These are phyloP conservation scores for Halocaridina rubra DNA, from an alignment of 2,888 invertebrate genomes.

Conservation along the genomic window DNA sequence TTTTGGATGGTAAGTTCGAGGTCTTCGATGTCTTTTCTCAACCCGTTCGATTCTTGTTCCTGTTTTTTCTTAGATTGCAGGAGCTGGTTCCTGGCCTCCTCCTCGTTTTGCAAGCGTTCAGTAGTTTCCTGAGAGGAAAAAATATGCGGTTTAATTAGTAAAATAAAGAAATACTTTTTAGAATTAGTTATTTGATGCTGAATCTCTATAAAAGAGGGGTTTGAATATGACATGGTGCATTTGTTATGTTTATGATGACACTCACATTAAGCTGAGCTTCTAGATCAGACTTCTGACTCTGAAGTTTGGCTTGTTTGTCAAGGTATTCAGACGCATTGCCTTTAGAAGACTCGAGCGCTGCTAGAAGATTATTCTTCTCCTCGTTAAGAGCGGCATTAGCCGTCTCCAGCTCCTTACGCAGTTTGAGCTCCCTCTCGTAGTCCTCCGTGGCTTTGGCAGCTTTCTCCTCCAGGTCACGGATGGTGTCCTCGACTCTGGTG, in stretches of 20 bases:
- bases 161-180: not conserved
- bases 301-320: conserved; percentile 92
- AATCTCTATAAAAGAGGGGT: not conserved
- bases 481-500: conserved; percentile 98
- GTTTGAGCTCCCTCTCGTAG: conserved; percentile 93
- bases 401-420: conserved; percentile 95
- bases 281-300: conserved; percentile 95
- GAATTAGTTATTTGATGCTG: not conserved
- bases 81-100: not conserved
- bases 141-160: not conserved
- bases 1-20: conserved; percentile 94
- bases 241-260: too few species aligned
- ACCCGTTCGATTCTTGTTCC: conserved; percentile 67
- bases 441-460: conserved; percentile 94
- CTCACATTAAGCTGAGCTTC: conserved; percentile 83
- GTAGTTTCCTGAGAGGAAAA: not conserved
- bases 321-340: conserved; percentile 90
- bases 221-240: too few species aligned
- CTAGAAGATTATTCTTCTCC: conserved; percentile 92
- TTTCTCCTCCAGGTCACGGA: conserved; percentile 84
- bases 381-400: conserved; percentile 91
- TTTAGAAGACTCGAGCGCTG: conserved; percentile 92
- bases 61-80: not conserved
- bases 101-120: not conserved
- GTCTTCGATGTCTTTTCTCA: conserved; percentile 89